Evolutionary conservation across 2,888 invertebrate genomes (phyloP).

Genomic region (Alloscopus bannaensis): DNA sequence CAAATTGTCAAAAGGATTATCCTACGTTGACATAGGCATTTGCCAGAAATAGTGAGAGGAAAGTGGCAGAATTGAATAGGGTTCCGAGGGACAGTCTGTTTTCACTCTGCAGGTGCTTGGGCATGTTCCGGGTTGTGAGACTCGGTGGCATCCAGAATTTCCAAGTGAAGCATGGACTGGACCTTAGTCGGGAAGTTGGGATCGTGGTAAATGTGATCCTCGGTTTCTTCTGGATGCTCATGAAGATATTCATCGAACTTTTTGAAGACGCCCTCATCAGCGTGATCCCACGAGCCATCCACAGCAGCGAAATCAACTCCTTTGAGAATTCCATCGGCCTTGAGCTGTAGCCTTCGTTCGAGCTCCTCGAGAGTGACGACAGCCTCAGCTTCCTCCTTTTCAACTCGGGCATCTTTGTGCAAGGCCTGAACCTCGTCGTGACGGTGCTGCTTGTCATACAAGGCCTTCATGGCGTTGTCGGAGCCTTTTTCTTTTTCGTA

Average conservation of each 20-base stretch:
- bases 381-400: constrained; percentile 40
- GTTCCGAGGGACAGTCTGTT: too few relatives aligned
- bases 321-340: constrained; percentile 7
- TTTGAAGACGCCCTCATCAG: constrained; percentile 4
- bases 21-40: too few relatives aligned
- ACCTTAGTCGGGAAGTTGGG: not conserved
- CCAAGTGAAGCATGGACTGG: constrained; percentile 4
- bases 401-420: constrained; percentile 19
- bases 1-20: too few relatives aligned
- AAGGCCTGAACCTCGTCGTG: constrained; percentile 37
- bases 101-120: too few relatives aligned
- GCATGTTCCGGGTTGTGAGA: too few relatives aligned
- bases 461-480: constrained; percentile 1
- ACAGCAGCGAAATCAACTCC: constrained; percentile 11
- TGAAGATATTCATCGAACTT: constrained; percentile 43
- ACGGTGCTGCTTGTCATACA: constrained; percentile 48
- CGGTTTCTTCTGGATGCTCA: constrained; percentile 18
- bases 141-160: not conserved
- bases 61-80: too few relatives aligned
- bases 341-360: not conserved
- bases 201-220: constrained; percentile 2
- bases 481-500: constrained; percentile 34
- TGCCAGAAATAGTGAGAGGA: too few relatives aligned
- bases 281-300: constrained; percentile 17
- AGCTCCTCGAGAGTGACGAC: constrained; percentile 11